A percentile compares a stretch with the other conserved stretches of the same genome.
phyloP scores from a whole-genome alignment of 2,888 invertebrate species.

The Cactoblastis cactorum region DNA sequence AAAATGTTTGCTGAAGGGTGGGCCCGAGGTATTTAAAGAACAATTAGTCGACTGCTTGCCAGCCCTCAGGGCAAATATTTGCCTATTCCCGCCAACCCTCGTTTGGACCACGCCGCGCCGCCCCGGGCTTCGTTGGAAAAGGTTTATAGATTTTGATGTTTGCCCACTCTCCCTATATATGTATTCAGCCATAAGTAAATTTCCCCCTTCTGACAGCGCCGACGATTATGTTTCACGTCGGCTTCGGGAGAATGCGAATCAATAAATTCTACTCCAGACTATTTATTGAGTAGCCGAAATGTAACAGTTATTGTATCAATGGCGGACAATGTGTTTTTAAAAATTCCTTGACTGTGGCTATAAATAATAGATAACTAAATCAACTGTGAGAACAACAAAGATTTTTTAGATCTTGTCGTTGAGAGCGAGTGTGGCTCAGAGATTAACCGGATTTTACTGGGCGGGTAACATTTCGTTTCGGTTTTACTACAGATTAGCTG shows the following conservation, averaged over 20 bases:
- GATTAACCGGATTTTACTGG: constrained; percentile 33
- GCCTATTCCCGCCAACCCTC: constrained; percentile 76
- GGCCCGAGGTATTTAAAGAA: constrained; percentile 74
- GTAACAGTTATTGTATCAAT: constrained; percentile 4
- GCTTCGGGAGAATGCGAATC: constrained; percentile 13
- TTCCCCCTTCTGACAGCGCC: constrained; percentile 45
- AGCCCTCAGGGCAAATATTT: constrained; percentile 73
- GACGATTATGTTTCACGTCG: constrained; percentile 35
- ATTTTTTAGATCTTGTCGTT: not conserved
- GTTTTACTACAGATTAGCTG: constrained; percentile 43
- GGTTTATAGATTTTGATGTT: constrained; percentile 68
- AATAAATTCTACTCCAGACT: not conserved
- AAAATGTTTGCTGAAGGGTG: constrained; percentile 69
- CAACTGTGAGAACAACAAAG: not conserved
- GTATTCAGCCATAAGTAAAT: constrained; percentile 46
- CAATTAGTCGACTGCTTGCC: constrained; percentile 75
- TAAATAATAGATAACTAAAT: not conserved
- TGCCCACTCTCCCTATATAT: constrained; percentile 58
- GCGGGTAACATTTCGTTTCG: constrained; percentile 23
- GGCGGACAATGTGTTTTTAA: not conserved
- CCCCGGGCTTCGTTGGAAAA: constrained; percentile 61
- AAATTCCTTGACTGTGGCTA: not conserved
- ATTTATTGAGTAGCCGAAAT: not conserved
- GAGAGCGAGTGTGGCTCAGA: constrained; percentile 31
- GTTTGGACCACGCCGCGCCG: constrained; percentile 62